Evolutionary conservation across 2,797 vertebrate species (phyloP).

Genomic region (Urosaurus nigricauda): DNA sequence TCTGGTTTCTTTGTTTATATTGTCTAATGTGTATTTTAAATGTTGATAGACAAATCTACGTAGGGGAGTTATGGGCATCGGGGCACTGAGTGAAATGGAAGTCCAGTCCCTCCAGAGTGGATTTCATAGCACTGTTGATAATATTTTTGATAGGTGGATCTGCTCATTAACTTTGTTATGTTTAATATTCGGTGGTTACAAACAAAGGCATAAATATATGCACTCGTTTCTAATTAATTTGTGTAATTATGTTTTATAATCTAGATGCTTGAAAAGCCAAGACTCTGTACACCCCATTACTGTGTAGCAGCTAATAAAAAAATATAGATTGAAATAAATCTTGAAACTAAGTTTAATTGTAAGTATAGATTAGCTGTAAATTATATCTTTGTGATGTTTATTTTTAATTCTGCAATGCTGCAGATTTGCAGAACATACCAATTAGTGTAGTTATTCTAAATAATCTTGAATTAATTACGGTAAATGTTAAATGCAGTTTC

Average conservation of each 20-base stretch:
- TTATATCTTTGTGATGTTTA: slow-evolving; percentile 84
- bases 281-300: slow-evolving; percentile 80
- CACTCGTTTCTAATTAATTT: slow-evolving; percentile 83
- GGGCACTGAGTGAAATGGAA: slow-evolving; percentile 54
- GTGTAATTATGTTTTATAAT: slow-evolving; percentile 85
- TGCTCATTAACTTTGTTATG: slow-evolving; percentile 74
- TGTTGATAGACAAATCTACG: slow-evolving; percentile 43
- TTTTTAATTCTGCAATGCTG: slow-evolving; percentile 85
- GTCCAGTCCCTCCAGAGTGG: slow-evolving; percentile 66
- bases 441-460: slow-evolving; percentile 81
- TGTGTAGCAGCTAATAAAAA: slow-evolving; percentile 83
- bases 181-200: slow-evolving; percentile 77
- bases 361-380: slow-evolving; percentile 83
- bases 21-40: slow-evolving; percentile 44
- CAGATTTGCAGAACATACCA: slow-evolving; percentile 81
- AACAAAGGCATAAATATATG: slow-evolving; percentile 79
- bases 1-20: neutral
- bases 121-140: slow-evolving; percentile 39
- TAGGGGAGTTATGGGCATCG: slow-evolving; percentile 54
- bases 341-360: slow-evolving; percentile 80
- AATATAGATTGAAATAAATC: slow-evolving; percentile 83
- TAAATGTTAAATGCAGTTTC: slow-evolving; percentile 76
- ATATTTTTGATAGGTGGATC: slow-evolving; percentile 67
- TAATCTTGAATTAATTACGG: slow-evolving; percentile 84
- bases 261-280: slow-evolving; percentile 81